Evolutionary conservation across 1,140 invertebrate genomes (phyloP).

Genomic region (Scaptomyza graminum): DNA sequence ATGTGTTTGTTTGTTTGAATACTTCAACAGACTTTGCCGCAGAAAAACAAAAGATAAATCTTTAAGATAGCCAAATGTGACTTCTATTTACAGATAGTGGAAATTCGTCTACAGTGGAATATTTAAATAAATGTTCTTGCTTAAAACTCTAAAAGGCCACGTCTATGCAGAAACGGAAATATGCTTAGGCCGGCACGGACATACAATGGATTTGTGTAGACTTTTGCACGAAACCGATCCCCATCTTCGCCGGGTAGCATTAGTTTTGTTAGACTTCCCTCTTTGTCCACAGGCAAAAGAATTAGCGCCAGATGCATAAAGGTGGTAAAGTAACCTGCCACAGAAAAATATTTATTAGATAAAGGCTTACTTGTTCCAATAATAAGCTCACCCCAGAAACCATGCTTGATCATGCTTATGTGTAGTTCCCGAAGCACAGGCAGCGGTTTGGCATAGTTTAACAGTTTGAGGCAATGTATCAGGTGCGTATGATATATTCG

Average conservation of each 20-base stretch:
- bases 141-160: conserved; percentile 70
- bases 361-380: background rate
- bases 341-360: background rate
- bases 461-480: conserved; percentile 57
- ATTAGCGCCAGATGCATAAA: conserved; percentile 77
- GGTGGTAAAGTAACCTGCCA: conserved; percentile 69
- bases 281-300: conserved; percentile 66
- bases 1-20: conserved; percentile 5
- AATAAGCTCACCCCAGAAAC: conserved; percentile 69
- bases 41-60: conserved; percentile 68
- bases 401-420: conserved; percentile 75
- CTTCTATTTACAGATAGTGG: conserved; percentile 18
- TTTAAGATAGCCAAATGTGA: conserved; percentile 47
- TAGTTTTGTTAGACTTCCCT: conserved; percentile 61
- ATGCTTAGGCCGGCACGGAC: conserved; percentile 64
- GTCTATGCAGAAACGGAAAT: conserved; percentile 71
- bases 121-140: conserved; percentile 6
- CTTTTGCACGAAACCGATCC: conserved; percentile 66
- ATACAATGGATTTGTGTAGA: conserved; percentile 77
- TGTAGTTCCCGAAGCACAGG: conserved; percentile 67
- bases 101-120: conserved; percentile 29
- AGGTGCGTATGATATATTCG: conserved; percentile 73
- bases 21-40: conserved; percentile 40
- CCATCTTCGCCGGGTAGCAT: conserved; percentile 71
- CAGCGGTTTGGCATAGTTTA: conserved; percentile 65